A percentile compares a stretch with the other conserved stretches of the same genome.
Conservation (phyloP, 2,888 invertebrate species). For the Plebejus anna region DNA sequence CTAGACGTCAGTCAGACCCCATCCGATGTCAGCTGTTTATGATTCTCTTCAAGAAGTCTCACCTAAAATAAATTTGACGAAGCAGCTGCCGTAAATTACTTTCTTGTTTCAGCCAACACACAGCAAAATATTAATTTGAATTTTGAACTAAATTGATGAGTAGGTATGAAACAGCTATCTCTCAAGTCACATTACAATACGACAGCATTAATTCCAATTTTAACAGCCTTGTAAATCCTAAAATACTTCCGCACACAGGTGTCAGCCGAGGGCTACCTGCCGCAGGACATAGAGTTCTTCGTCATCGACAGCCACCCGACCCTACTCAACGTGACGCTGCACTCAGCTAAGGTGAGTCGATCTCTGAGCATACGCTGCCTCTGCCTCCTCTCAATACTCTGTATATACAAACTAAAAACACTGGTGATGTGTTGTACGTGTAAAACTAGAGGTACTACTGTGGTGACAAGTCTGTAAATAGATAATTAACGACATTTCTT, state of each 20-base stretch:
- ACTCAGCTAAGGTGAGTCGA: slow-evolving; percentile 85
- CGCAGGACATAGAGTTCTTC: slow-evolving; percentile 91
- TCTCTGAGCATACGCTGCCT: slow-evolving; percentile 36
- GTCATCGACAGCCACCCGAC: slow-evolving; percentile 93
- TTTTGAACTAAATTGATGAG: too few relatives aligned
- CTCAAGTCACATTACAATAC: too few relatives aligned
- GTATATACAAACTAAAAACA: slow-evolving; percentile 31
- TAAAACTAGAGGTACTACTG: not conserved
- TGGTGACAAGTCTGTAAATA: slow-evolving; percentile 20
- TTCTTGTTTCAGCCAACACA: too few relatives aligned
- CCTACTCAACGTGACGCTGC: slow-evolving; percentile 89
- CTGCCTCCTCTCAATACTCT: slow-evolving; percentile 32
- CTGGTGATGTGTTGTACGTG: slow-evolving; percentile 32
- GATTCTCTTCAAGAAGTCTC: too few relatives aligned
- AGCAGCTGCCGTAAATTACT: too few relatives aligned
- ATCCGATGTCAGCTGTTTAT: too few relatives aligned
- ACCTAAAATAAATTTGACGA: too few relatives aligned
- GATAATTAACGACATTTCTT: not conserved
- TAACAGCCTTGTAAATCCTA: not conserved
- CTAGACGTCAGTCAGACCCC: too few relatives aligned
- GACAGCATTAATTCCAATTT: too few relatives aligned
- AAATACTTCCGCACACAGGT: slow-evolving; percentile 73
- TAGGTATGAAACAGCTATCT: too few relatives aligned
- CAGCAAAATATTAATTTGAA: too few relatives aligned
- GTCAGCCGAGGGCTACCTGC: slow-evolving; percentile 90